Evolutionary conservation across 2,888 invertebrate species (phyloP).

Genomic region (Cetonia aurata): DNA sequence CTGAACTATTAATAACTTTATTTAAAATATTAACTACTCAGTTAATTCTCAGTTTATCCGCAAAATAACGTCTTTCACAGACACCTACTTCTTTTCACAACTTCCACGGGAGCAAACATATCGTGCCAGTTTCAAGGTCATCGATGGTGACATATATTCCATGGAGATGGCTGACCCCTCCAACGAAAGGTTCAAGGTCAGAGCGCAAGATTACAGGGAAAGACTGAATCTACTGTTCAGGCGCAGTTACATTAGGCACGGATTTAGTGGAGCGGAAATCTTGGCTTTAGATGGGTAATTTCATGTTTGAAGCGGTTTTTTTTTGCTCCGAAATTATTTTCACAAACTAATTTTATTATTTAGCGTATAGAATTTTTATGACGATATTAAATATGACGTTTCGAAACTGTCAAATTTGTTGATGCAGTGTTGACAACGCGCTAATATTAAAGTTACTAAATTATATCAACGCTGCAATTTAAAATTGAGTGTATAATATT

Average conservation of each 20-base stretch:
- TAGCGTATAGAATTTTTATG: too few relatives aligned
- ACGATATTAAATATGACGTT: too few relatives aligned
- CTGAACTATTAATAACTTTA: too few relatives aligned
- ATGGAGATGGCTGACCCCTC: slow-evolving; percentile 76
- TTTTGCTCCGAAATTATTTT: too few relatives aligned
- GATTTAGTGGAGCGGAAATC: slow-evolving; percentile 84
- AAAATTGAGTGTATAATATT: too few relatives aligned
- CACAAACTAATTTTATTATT: too few relatives aligned
- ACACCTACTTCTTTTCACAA: slow-evolving; percentile 79
- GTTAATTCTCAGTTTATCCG: too few relatives aligned
- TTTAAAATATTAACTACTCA: too few relatives aligned
- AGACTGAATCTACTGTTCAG: slow-evolving; percentile 81
- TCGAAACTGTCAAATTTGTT: too few relatives aligned
- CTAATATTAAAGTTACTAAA: too few relatives aligned
- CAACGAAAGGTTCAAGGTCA: slow-evolving; percentile 78
- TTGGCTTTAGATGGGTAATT: slow-evolving; percentile 86
- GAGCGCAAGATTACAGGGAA: slow-evolving; percentile 81
- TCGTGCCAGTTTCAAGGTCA: slow-evolving; percentile 83
- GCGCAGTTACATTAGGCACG: slow-evolving; percentile 79
- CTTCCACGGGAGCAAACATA: slow-evolving; percentile 85
- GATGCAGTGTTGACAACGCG: too few relatives aligned
- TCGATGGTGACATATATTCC: slow-evolving; percentile 78
- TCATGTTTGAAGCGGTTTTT: neutral
- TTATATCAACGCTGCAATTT: too few relatives aligned
- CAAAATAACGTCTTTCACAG: slow-evolving; percentile 68